Evolutionary conservation across 1,140 invertebrate genomes (phyloP).

Genomic region (Drosophila kepulauana): DNA sequence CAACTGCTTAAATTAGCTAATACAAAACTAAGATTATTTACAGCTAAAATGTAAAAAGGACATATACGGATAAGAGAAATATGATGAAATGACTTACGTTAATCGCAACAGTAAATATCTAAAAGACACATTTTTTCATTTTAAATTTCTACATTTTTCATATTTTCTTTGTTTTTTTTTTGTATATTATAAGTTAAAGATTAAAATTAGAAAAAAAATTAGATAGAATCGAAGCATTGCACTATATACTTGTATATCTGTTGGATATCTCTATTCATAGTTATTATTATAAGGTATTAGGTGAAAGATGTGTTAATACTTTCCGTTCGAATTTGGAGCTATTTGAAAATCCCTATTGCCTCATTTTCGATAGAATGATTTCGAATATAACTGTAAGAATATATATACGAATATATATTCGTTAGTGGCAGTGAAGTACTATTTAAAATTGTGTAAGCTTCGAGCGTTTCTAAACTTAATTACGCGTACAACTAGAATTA

Average conservation of each 20-base stretch:
- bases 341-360: not conserved
- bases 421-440: slow-evolving; percentile 36
- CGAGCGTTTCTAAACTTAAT: slow-evolving; percentile 8
- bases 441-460: slow-evolving; percentile 17
- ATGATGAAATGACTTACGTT: too few species aligned
- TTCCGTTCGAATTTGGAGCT: slow-evolving; percentile 16
- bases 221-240: slow-evolving; percentile 27
- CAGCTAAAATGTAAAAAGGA: slow-evolving; percentile 24
- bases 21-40: slow-evolving; percentile 39
- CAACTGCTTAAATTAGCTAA: slow-evolving; percentile 17
- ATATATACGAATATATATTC: not conserved
- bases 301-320: slow-evolving; percentile 55
- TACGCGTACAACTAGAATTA: not conserved
- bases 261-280: slow-evolving; percentile 3
- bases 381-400: not conserved
- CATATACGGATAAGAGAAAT: not conserved
- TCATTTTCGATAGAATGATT: slow-evolving; percentile 21
- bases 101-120: slow-evolving; percentile 16
- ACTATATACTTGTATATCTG: slow-evolving; percentile 6
- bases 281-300: slow-evolving; percentile 1
- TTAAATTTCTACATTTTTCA: slow-evolving; percentile 14
- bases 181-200: not conserved
- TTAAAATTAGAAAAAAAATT: slow-evolving; percentile 26
- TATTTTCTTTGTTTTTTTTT: not conserved
- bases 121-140: slow-evolving; percentile 14